These are phyloP conservation scores for Sinhomidia bicolor DNA, from an alignment of 2,888 invertebrate species.

Conservation along the genomic window DNA sequence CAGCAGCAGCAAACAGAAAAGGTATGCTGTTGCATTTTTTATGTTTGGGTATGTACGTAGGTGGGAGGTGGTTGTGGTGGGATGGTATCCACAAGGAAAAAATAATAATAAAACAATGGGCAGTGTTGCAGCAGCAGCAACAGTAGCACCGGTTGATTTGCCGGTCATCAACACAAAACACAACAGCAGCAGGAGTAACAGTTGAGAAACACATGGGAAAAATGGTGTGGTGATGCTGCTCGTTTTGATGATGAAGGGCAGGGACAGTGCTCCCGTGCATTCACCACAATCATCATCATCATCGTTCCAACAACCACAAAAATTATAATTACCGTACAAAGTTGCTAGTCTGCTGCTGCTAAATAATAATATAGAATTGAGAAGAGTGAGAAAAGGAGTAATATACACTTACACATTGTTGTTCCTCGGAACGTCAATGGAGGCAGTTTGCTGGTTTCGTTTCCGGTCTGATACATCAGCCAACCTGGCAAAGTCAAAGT, in stretches of 20 bases:
- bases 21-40: too few relatives aligned
- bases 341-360: too few relatives aligned
- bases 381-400: neutral
- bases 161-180: slow-evolving; percentile 55
- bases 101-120: slow-evolving; percentile 32
- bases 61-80: slow-evolving; percentile 14
- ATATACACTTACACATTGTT: slow-evolving; percentile 77
- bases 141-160: slow-evolving; percentile 67
- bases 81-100: neutral
- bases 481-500: slow-evolving; percentile 94
- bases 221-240: neutral
- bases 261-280: slow-evolving; percentile 65
- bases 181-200: neutral
- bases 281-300: slow-evolving; percentile 15
- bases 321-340: slow-evolving; percentile 30
- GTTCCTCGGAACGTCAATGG: slow-evolving; percentile 89
- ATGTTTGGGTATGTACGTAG: slow-evolving; percentile 6
- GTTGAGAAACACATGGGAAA: slow-evolving; percentile 25
- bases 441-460: slow-evolving; percentile 86
- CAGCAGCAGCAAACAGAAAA: neutral
- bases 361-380: too few relatives aligned
- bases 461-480: slow-evolving; percentile 96
- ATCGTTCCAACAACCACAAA: slow-evolving; percentile 11
- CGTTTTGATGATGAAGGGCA: slow-evolving; percentile 47
- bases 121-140: slow-evolving; percentile 22